These are phyloP conservation scores for Nansenia antarctica DNA, from an alignment of 2,113 vertebrate genomes.

Conservation along the genomic window DNA sequence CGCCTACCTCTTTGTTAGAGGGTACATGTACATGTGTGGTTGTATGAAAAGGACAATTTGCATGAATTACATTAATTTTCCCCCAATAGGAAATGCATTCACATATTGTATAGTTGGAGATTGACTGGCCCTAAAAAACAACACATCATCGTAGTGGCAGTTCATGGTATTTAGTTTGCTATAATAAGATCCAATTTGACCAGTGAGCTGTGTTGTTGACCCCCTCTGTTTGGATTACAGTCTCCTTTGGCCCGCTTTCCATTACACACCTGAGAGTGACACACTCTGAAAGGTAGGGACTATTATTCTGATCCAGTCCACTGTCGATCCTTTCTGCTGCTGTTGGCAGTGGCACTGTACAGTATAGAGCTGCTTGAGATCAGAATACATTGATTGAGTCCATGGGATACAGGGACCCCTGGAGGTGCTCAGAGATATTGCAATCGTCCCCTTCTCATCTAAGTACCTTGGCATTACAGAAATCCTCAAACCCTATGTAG, in stretches of 20 bases:
- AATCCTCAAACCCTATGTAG: neutral
- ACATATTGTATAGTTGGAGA: too few species aligned
- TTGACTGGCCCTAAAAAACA: too few species aligned
- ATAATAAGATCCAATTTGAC: too few species aligned
- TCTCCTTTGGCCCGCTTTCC: too few species aligned
- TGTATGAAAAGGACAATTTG: conserved; percentile 42
- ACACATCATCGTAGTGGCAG: too few species aligned
- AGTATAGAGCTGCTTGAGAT: too few species aligned
- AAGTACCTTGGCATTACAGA: neutral
- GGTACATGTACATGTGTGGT: conserved; percentile 22
- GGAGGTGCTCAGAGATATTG: conserved; percentile 26
- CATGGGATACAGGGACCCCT: conserved; percentile 51
- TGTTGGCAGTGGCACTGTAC: too few species aligned
- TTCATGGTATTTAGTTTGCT: too few species aligned
- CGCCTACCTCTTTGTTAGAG: neutral
- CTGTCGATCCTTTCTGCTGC: neutral
- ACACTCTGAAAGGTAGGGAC: too few species aligned
- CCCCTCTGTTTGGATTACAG: too few species aligned
- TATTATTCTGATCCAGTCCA: neutral
- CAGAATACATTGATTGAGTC: neutral
- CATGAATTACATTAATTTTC: conserved; percentile 40
- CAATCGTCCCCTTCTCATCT: neutral
- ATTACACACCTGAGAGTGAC: too few species aligned
- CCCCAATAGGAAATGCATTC: neutral
- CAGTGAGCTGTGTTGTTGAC: too few species aligned